Evolutionary conservation across 2,113 vertebrate species (phyloP).

Genomic region (Notiomystis cincta): DNA sequence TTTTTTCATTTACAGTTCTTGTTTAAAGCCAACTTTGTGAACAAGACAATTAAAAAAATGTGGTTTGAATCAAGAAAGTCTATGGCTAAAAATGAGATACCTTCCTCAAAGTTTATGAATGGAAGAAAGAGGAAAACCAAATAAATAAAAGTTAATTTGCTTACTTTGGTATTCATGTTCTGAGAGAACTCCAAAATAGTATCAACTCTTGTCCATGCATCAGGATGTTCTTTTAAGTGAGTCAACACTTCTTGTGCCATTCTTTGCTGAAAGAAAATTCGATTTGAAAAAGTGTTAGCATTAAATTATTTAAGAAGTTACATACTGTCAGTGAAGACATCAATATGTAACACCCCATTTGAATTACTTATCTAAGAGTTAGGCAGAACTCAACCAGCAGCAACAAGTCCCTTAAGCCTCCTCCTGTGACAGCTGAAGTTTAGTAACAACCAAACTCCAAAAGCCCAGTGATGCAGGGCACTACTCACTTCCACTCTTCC

Average conservation of each 20-base stretch:
- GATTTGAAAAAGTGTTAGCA: neutral
- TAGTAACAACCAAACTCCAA: neutral
- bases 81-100: slow-evolving; percentile 73
- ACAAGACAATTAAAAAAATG: slow-evolving; percentile 54
- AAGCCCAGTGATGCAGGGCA: neutral
- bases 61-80: slow-evolving; percentile 60
- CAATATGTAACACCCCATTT: neutral
- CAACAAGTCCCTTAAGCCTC: neutral
- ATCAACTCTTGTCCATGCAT: slow-evolving; percentile 98
- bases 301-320: neutral
- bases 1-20: slow-evolving; percentile 30
- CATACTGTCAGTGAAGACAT: neutral
- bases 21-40: slow-evolving; percentile 59
- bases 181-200: slow-evolving; percentile 99
- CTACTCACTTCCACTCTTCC: neutral
- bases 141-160: slow-evolving; percentile 65
- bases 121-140: slow-evolving; percentile 71
- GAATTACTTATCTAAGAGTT: neutral
- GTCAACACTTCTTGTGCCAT: slow-evolving; percentile 98
- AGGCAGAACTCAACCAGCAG: neutral
- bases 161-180: slow-evolving; percentile 99
- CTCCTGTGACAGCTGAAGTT: neutral
- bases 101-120: slow-evolving; percentile 87
- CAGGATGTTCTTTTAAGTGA: slow-evolving; percentile 96
- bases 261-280: slow-evolving; percentile 82